A percentile compares a stretch with the other conserved stretches of the same genome.
These are phyloP conservation scores for Sinopyrophorus schimmeli DNA, from an alignment of 2,888 invertebrate species.

Conservation along the genomic window DNA sequence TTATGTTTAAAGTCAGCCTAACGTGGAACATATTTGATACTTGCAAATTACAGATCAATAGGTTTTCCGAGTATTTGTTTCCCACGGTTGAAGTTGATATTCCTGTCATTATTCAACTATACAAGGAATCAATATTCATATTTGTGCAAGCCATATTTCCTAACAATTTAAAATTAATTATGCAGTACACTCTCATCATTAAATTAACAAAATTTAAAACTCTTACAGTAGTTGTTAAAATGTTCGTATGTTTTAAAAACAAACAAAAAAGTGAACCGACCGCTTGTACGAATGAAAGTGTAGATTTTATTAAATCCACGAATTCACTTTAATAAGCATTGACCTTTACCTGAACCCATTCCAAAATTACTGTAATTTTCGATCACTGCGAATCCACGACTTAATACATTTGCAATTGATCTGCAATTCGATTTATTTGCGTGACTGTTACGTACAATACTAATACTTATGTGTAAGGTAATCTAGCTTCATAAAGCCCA, in stretches of 20 bases:
- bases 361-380: conserved; percentile 34
- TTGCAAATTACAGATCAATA: conserved; percentile 13
- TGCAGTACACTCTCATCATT: too few species aligned
- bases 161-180: too few species aligned
- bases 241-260: conserved; percentile 1
- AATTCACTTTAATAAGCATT: conserved; percentile 30
- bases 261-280: conserved; percentile 7
- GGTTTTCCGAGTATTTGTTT: conserved; percentile 11
- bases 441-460: conserved; percentile 18
- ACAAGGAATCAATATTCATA: too few species aligned
- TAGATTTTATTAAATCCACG: conserved; percentile 22
- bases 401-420: conserved; percentile 27
- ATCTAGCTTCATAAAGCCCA: too few species aligned
- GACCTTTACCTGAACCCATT: conserved; percentile 27
- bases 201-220: too few species aligned
- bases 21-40: conserved; percentile 1
- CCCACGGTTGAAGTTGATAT: conserved; percentile 15
- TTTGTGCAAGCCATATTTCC: too few species aligned
- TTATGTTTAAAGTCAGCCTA: conserved; percentile 5
- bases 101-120: too few species aligned
- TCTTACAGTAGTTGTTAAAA: conserved; percentile 1
- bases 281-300: too few species aligned
- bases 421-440: conserved; percentile 29
- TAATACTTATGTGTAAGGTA: conserved; percentile 12
- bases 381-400: conserved; percentile 30